Evolutionary conservation across 2,113 vertebrate species (phyloP), one percentile per base, ranked within the genome.

Genomic region (Myrmophylax atrothorax): DNA sequence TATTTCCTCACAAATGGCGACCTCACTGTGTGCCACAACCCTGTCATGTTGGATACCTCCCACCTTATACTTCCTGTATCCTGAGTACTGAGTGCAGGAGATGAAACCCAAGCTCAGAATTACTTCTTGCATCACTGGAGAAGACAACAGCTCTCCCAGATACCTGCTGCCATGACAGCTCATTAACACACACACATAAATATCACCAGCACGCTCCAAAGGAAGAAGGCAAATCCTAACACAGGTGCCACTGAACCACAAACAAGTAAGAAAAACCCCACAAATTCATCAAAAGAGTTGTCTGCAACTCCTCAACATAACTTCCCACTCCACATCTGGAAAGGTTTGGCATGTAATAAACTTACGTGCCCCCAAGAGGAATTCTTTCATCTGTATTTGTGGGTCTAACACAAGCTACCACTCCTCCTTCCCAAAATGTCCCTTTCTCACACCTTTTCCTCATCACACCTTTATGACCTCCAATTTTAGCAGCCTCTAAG

Each of bases 341-440:
- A 85, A 68, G 10, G 62, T 72, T 4, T 15, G 22, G 18, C 18
- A 23, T 17, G 1, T 3, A 49, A 66, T 24, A 68, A 79, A 29
- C 29, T 46, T 4, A 3, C 2, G 7, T 20, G 19, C 12, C 14
- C 18, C 3, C n/a, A 62, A 42, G 6, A 6, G 0, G 3, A 53
- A 23, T 46, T 73, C 16, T 70, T 63, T 33, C 46, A 70, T 33
- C n/a, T 42, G 40, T 44, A 14, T 58, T 50, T 78, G 31, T 15
- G 24, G 59, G 28, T 29, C 25, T 59, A 53, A 62, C 14, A 28
- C 19, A 14, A 79, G 33, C 25, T 84, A 13, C 66, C 50, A 18
- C 31, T 69, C 17, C 46, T 79, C 44, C 62, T 77, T 47, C 42
- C 33, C 53, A 59, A 82, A 50, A 12, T 0, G 0, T 2, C n/a